phyloP scores from a whole-genome alignment of 1,140 invertebrate genomes.

The Drosophila pandora region DNA sequence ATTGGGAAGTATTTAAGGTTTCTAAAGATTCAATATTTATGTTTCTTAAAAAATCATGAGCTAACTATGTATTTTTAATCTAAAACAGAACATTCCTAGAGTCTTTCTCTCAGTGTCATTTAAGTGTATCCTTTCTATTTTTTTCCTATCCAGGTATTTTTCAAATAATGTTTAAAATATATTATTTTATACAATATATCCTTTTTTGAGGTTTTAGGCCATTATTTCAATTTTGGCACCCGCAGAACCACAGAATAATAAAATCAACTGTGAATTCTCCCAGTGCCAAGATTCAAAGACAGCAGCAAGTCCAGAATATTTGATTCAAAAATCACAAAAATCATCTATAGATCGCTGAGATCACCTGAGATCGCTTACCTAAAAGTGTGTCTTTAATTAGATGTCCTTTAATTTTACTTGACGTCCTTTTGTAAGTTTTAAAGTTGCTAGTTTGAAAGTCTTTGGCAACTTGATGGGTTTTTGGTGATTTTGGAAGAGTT shows the following conservation, averaged over 20 bases:
- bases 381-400: neutral
- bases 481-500: neutral
- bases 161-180: too few relatives aligned
- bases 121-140: neutral
- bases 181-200: slow-evolving; percentile 3
- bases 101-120: too few relatives aligned
- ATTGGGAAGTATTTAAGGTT: too few relatives aligned
- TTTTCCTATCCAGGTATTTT: too few relatives aligned
- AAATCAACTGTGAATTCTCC: slow-evolving; percentile 84
- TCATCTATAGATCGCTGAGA: slow-evolving; percentile 11
- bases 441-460: neutral
- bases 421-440: neutral
- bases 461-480: slow-evolving; percentile 14
- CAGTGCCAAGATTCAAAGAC: slow-evolving; percentile 81
- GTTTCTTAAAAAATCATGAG: too few relatives aligned
- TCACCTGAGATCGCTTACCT: slow-evolving; percentile 32
- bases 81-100: too few relatives aligned
- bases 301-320: slow-evolving; percentile 7
- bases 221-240: slow-evolving; percentile 77
- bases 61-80: too few relatives aligned
- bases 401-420: neutral
- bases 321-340: neutral
- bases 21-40: too few relatives aligned
- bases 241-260: slow-evolving; percentile 83
- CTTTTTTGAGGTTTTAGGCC: slow-evolving; percentile 11